These are phyloP conservation scores for Cosmia trapezina DNA, from an alignment of 2,888 invertebrate species.

Conservation along the genomic window DNA sequence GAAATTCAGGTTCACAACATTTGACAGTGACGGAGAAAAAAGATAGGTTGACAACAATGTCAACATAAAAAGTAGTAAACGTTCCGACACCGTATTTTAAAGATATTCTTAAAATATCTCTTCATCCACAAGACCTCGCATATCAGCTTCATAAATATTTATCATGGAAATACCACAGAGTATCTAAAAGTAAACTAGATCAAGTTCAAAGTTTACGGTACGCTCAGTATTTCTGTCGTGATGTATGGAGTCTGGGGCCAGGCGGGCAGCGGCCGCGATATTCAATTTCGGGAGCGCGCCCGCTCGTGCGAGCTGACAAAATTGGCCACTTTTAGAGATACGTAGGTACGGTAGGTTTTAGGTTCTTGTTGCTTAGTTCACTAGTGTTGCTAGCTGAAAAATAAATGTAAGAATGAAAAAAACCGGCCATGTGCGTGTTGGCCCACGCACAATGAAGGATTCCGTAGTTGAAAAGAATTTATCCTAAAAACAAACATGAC, in stretches of 20 bases:
- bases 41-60: neutral
- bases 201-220: slow-evolving; percentile 47
- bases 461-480: too few relatives aligned
- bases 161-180: slow-evolving; percentile 13
- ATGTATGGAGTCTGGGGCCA: slow-evolving; percentile 48
- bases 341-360: neutral
- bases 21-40: neutral
- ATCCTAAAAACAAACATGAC: too few relatives aligned
- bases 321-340: slow-evolving; percentile 44
- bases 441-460: too few relatives aligned
- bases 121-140: too few relatives aligned
- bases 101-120: too few relatives aligned
- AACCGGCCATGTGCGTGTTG: too few relatives aligned
- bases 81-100: neutral
- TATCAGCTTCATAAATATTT: slow-evolving; percentile 6
- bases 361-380: neutral
- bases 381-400: too few relatives aligned
- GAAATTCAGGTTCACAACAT: neutral
- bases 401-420: too few relatives aligned
- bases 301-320: slow-evolving; percentile 17
- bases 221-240: slow-evolving; percentile 33
- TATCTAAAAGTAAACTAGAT: slow-evolving; percentile 33
- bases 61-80: neutral
- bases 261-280: slow-evolving; percentile 39
- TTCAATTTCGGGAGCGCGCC: slow-evolving; percentile 54